Conservation (phyloP, 2,113 vertebrate species). For the Ameiurus melas region DNA sequence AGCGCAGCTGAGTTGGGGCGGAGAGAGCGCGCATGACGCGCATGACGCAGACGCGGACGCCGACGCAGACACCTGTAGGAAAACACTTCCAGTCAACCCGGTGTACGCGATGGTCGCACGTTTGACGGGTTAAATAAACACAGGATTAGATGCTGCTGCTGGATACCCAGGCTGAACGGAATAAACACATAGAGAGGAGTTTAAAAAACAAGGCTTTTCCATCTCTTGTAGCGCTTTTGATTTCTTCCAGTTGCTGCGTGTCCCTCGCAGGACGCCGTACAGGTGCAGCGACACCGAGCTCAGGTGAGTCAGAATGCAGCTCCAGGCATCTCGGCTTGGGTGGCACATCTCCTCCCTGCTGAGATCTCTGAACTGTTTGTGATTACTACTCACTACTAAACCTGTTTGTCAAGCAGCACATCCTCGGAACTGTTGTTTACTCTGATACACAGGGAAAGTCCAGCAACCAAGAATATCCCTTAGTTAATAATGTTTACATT, state of each 20-base stretch:
- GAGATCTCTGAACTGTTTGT: not conserved
- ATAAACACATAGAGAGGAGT: not conserved
- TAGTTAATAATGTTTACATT: too few species aligned
- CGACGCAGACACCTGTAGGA: not conserved
- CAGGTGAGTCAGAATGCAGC: slow-evolving; percentile 17
- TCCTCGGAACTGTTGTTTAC: not conserved
- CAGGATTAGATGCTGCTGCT: not conserved
- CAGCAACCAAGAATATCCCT: not conserved
- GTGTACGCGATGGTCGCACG: not conserved
- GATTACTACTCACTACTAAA: not conserved
- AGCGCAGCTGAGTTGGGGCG: slow-evolving; percentile 5
- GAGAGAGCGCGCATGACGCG: slow-evolving; percentile 14
- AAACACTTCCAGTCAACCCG: slow-evolving; percentile 1
- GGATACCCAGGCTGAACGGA: not conserved
- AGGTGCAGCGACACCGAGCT: slow-evolving; percentile 27
- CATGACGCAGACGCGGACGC: slow-evolving; percentile 23
- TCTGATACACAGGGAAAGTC: not conserved
- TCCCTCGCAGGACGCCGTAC: slow-evolving; percentile 20
- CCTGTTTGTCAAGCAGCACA: not conserved
- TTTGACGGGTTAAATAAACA: not conserved
- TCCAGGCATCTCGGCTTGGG: not conserved
- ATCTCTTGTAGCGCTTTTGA: not conserved
- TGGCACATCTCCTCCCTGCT: not conserved
- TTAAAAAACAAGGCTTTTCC: too few species aligned
- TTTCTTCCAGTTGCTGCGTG: not conserved